A percentile compares a stretch with the other conserved stretches of the same genome.
Evolutionary conservation across 2,797 vertebrate species (phyloP).

Genomic region (Sebastes umbrosus): DNA sequence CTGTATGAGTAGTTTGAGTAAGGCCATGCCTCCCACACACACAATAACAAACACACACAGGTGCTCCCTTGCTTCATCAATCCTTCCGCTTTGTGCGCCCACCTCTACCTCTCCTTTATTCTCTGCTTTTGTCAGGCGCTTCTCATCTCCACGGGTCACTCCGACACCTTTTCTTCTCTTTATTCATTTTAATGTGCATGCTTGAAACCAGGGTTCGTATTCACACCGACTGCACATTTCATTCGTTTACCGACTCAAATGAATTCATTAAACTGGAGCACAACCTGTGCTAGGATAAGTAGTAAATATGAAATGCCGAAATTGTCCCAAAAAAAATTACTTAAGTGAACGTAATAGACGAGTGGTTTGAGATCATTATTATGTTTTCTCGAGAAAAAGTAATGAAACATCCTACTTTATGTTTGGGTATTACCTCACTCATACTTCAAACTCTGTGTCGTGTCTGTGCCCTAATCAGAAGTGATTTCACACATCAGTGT

Average conservation of each 20-base stretch:
- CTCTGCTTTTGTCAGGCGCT: background rate
- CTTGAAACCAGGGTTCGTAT: background rate
- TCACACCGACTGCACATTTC: background rate
- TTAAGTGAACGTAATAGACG: background rate
- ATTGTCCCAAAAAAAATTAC: background rate
- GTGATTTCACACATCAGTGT: background rate
- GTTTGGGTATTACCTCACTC: background rate
- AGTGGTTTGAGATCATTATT: background rate
- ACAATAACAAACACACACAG: background rate
- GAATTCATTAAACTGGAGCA: background rate
- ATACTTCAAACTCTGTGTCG: background rate
- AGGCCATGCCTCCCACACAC: background rate
- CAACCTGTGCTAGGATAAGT: too few relatives aligned
- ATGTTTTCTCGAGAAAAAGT: too few relatives aligned
- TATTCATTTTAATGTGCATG: background rate
- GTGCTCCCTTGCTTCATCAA: background rate
- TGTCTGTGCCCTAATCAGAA: background rate
- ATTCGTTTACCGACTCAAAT: background rate
- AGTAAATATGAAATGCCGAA: background rate
- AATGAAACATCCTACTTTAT: background rate
- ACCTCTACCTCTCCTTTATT: background rate
- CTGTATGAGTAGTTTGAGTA: background rate
- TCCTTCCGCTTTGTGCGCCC: background rate
- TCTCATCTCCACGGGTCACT: background rate
- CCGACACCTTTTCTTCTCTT: background rate